Evolutionary conservation across 2,888 invertebrate genomes (phyloP), one percentile per base, ranked within the genome.

Genomic region (Argyra leucocephala): DNA sequence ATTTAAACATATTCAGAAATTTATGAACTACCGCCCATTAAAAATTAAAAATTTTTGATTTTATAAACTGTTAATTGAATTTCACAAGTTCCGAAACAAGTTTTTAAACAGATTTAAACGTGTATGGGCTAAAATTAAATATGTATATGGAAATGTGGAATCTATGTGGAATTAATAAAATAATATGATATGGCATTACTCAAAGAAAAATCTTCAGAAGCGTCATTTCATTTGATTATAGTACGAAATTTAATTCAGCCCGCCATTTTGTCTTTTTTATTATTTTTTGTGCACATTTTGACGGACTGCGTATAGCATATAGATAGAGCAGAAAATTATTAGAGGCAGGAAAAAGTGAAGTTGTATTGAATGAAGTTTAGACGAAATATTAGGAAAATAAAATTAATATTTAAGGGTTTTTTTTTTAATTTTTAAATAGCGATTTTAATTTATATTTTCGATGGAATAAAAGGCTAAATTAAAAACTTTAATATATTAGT

Each of bases 381-480:
- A 48, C 0, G 18, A 4, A 21, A 21, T 15, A 23, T 31, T 22
- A 22, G 65, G 64, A 67, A 61, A 22, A 22, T 7, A 63, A 65
- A 64, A 64, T 63, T 62, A 68, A 67, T 58, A n/a, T n/a, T n/a
- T n/a, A n/a, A n/a, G n/a, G n/a, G n/a, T n/a, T n/a, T 58, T 58
- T 12, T 58, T 3, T 15, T 61, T 68, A 66, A 67, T 66, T 68
- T 68, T 68, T 68, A 66, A 69, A 68, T 67, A 67, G 66, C 67
- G 67, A 61, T 66, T 68, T 68, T 67, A 67, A 67, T 69, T 68
- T 65, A 66, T 68, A 68, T 69, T 69, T 68, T 65, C 69, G 69
- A 69, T 66, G 69, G 65, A 67, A 67, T 65, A 67, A 68, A 67
- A 69, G 18, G 48, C 48, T 48, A 48, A 48, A 26, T 26, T 31